These are phyloP conservation scores for Cranoglanis bouderius DNA, from an alignment of 2,113 vertebrate species.

Conservation along the genomic window DNA sequence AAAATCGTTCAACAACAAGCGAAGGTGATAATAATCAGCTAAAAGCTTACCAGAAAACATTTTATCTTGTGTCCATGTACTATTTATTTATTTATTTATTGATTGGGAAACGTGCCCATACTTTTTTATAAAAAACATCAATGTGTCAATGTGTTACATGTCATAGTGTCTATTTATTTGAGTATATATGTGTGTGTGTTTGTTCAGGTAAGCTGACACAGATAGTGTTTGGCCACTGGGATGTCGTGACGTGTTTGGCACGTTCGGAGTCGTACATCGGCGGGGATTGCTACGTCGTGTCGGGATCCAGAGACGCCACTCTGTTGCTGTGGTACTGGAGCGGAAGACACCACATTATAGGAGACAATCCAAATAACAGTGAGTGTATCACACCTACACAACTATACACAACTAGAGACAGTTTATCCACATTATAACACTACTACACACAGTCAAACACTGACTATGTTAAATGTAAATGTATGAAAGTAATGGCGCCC, in stretches of 20 bases:
- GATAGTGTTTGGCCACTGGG: slow-evolving; percentile 99
- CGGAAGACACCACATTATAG: slow-evolving; percentile 95
- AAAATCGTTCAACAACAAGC: not conserved
- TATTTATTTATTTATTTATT: too few relatives aligned
- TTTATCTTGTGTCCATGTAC: not conserved
- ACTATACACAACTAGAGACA: not conserved
- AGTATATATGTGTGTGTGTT: not conserved
- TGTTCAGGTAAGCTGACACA: slow-evolving; percentile 90
- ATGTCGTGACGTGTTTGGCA: slow-evolving; percentile 95
- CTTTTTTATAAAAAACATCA: not conserved
- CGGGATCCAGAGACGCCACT: slow-evolving; percentile 92
- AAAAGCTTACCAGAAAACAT: not conserved
- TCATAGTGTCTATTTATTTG: not conserved
- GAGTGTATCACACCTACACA: slow-evolving; percentile 65
- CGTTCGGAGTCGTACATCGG: slow-evolving; percentile 97
- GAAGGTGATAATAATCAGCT: not conserved
- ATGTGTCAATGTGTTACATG: not conserved
- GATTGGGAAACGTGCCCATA: not conserved
- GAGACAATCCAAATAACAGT: slow-evolving; percentile 98
- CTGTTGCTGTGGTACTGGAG: slow-evolving; percentile 99
- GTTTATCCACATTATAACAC: not conserved
- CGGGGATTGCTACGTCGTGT: slow-evolving; percentile 97
- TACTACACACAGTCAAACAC: not conserved
- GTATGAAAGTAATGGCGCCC: not conserved
- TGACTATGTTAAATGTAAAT: too few relatives aligned